Percentiles rank a stretch among this genome's conserved stretches.
phyloP scores from a whole-genome alignment of 2,113 vertebrate genomes.

The Notothenia coriiceps region DNA sequence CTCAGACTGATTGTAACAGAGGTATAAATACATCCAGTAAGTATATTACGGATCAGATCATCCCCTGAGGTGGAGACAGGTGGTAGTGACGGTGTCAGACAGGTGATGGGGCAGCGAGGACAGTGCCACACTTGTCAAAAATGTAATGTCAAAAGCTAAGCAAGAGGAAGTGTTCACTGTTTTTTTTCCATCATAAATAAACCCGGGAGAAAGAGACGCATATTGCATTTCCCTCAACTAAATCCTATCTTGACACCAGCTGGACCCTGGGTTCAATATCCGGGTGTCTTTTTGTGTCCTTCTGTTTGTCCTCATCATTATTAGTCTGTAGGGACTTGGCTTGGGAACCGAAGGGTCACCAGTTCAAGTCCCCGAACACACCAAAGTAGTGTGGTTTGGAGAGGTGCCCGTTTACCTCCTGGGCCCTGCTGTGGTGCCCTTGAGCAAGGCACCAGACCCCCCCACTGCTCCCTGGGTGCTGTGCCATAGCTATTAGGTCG shows the following conservation, averaged over 20 bases:
- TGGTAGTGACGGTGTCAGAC: slow-evolving; percentile 26
- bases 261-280: slow-evolving; percentile 15
- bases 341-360: too few species aligned
- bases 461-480: too few species aligned
- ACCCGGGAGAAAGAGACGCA: slow-evolving; percentile 26
- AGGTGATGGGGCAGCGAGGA: slow-evolving; percentile 22
- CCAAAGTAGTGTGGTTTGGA: too few species aligned
- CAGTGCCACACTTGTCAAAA: slow-evolving; percentile 27
- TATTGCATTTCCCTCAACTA: slow-evolving; percentile 5
- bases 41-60: slow-evolving; percentile 24
- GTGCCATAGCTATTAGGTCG: too few species aligned
- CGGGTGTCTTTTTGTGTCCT: not conserved
- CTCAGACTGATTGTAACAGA: not conserved
- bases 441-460: too few species aligned
- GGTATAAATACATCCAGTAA: slow-evolving; percentile 15
- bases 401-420: too few species aligned
- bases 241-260: slow-evolving; percentile 25
- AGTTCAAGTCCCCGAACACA: too few species aligned
- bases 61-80: slow-evolving; percentile 23
- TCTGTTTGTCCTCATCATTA: too few species aligned
- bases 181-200: slow-evolving; percentile 33
- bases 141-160: slow-evolving; percentile 16
- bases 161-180: slow-evolving; percentile 8
- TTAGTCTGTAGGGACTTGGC: too few species aligned
- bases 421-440: too few species aligned